Conservation (phyloP, 1,140 invertebrate genomes). For the Euura saliciscinereae region DNA sequence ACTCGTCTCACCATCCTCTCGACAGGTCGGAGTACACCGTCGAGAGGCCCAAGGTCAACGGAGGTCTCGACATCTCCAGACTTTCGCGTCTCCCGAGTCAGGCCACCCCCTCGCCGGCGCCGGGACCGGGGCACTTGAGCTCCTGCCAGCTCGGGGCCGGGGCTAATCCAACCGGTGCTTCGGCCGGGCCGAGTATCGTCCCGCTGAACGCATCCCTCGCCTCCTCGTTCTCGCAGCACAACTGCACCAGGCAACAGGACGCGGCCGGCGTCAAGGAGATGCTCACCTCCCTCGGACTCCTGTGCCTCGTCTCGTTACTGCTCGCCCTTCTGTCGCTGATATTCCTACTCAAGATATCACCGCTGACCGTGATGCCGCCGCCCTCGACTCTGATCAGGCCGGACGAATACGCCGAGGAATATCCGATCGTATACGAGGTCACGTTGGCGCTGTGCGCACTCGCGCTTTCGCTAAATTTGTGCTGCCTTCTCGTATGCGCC, state of each 20-base stretch:
- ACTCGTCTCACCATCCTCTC: neutral
- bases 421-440: conserved; percentile 88
- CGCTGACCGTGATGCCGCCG: conserved; percentile 62
- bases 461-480: conserved; percentile 85
- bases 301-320: conserved; percentile 83
- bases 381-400: conserved; percentile 64
- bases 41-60: conserved; percentile 56
- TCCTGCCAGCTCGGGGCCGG: conserved; percentile 13
- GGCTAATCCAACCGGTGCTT: conserved; percentile 21
- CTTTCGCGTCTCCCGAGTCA: conserved; percentile 51
- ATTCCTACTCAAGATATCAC: conserved; percentile 85
- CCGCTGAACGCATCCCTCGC: conserved; percentile 62
- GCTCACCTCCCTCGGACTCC: conserved; percentile 82
- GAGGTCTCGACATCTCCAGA: conserved; percentile 62
- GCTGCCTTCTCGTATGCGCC: conserved; percentile 90
- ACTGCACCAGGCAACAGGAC: conserved; percentile 59
- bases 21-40: conserved; percentile 28
- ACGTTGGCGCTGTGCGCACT: conserved; percentile 86
- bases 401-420: conserved; percentile 71
- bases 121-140: conserved; percentile 27
- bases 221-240: conserved; percentile 50
- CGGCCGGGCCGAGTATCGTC: conserved; percentile 40
- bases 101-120: conserved; percentile 51
- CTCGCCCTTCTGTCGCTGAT: conserved; percentile 83
- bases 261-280: conserved; percentile 76